Evolutionary conservation across 1,140 invertebrate species (phyloP), one percentile per base, ranked within the genome.

Genomic region (Apis dorsata): DNA sequence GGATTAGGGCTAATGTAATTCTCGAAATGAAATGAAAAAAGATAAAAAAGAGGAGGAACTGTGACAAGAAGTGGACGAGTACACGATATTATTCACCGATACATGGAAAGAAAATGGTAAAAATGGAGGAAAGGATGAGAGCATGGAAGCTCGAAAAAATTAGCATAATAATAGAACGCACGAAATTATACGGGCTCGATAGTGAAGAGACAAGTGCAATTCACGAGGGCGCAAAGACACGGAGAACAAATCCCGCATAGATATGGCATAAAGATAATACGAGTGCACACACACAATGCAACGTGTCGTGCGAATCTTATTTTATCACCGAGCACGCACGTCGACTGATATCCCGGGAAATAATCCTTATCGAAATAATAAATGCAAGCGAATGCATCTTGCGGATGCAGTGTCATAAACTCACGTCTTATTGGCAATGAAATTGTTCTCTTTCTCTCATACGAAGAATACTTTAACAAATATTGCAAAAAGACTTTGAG

Each of bases 261-360:
- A 80, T 65, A 51, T 44, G 17, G 4, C 79, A 49, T 74, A 80
- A 80, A 80, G 70, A 80, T 80, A 80, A 74, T 51, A 80, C 59
- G 70, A 73, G 69, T 28, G 12, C 62, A 63, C 59, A 65, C 34
- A 3, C 70, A 65, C 55, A 55, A 80, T 65, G 69, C 79, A 65
- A 65, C 55, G 11, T 21, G 19, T 24, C 44, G 55, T 24, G 57
- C 51, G 70, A 65, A 80, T 80, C 70, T 65, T 72, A 34, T 74
- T 80, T 80, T 74, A 74, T 7, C 60, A 65, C 21, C 10, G 51
- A 44, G 28, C 59, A 57, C 60, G 59, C 28, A 49, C 21, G 51
- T 8, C 49, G 8, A 44, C 34, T 10, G 49, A 73, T 80, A 74
- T 49, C 44, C 24, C 9, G 51, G n/a, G 34, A 55, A 80, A 80